Conservation (phyloP, 2,797 vertebrate genomes). For the Micrastur ruficollis region DNA sequence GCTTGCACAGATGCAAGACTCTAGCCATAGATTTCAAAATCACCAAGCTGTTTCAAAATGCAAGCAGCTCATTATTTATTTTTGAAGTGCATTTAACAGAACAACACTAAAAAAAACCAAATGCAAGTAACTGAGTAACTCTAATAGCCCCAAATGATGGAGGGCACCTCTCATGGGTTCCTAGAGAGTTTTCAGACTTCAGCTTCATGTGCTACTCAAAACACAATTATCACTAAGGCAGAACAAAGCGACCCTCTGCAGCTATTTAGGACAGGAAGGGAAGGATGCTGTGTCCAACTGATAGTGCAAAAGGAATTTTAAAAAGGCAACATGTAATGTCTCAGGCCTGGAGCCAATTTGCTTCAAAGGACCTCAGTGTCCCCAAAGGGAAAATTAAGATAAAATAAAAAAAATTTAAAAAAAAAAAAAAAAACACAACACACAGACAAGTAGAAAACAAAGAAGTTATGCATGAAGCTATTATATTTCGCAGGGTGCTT, state of each 20-base stretch:
- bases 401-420: too few species aligned
- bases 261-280: slow-evolving; percentile 1
- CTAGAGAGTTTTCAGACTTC: not conserved
- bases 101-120: rapidly evolving
- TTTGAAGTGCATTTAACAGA: rapidly evolving
- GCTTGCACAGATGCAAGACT: not conserved
- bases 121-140: not conserved
- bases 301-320: slow-evolving; percentile 18
- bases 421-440: too few species aligned
- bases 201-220: not conserved
- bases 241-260: not conserved
- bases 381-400: not conserved
- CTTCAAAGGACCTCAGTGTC: not conserved
- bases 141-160: rapidly evolving
- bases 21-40: not conserved
- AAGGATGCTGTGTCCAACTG: slow-evolving; percentile 11
- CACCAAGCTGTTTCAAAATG: not conserved
- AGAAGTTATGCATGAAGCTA: not conserved
- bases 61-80: rapidly evolving
- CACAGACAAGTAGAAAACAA: not conserved
- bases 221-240: not conserved
- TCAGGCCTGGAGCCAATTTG: not conserved
- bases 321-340: not conserved
- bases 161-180: not conserved
- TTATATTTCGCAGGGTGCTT: not conserved